Evolutionary conservation across 1,140 invertebrate species (phyloP).

Genomic region (Heliconius nattereri): DNA sequence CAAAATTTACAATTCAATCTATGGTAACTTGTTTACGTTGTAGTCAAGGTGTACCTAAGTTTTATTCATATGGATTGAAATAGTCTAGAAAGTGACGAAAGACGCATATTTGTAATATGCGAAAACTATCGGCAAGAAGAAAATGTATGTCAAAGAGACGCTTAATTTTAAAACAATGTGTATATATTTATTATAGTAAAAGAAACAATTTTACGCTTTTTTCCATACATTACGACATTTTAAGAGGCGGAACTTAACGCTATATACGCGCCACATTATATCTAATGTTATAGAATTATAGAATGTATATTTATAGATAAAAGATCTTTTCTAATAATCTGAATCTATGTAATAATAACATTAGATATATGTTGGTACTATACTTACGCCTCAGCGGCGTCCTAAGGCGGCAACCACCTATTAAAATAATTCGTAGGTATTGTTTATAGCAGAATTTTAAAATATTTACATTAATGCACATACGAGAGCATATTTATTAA

Average conservation of each 20-base stretch:
- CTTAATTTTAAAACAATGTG: too few species aligned
- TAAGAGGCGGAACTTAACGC: too few species aligned
- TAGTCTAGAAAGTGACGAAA: background rate
- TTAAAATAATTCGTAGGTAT: background rate
- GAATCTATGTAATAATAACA: background rate
- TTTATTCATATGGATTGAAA: background rate
- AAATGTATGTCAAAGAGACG: too few species aligned
- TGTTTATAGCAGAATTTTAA: background rate
- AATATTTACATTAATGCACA: slow-evolving; percentile 13
- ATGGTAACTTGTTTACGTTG: background rate
- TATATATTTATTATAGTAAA: too few species aligned
- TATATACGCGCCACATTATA: too few species aligned
- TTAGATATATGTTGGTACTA: background rate
- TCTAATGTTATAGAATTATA: too few species aligned
- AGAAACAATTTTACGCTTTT: too few species aligned
- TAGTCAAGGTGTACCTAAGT: background rate
- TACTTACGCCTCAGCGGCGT: background rate
- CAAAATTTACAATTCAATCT: background rate
- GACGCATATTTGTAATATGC: background rate
- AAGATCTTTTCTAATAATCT: background rate
- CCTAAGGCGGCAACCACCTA: background rate
- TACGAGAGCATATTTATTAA: slow-evolving; percentile 16
- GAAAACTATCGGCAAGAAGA: too few species aligned
- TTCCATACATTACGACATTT: too few species aligned
- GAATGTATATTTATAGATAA: background rate